A percentile compares a stretch with the other conserved stretches of the same genome.
Conservation (phyloP, 2,113 vertebrate genomes). For the Ramphastos sulfuratus region DNA sequence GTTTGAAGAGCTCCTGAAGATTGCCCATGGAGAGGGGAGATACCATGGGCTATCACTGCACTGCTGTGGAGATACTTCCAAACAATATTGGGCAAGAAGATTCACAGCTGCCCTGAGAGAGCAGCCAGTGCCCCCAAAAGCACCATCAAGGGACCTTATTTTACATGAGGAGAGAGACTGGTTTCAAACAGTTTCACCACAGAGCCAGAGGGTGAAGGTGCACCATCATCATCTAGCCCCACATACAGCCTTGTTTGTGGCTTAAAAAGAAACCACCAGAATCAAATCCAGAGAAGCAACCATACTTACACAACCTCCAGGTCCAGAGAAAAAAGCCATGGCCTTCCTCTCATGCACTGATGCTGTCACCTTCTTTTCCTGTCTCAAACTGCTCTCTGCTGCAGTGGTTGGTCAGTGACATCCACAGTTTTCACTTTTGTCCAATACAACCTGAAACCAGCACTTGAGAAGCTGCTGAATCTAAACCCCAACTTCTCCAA, state of each 20-base stretch:
- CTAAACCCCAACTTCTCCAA: rapidly evolving
- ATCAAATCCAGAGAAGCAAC: not conserved
- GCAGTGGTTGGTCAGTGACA: rapidly evolving
- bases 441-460: not conserved
- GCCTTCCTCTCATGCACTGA: rapidly evolving
- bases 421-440: rapidly evolving
- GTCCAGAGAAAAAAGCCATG: not conserved
- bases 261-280: not conserved
- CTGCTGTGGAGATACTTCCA: rapidly evolving
- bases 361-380: not conserved
- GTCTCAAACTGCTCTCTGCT: not conserved
- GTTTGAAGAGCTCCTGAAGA: not conserved
- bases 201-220: not conserved
- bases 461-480: not conserved
- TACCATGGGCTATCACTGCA: not conserved
- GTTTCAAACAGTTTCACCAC: not conserved
- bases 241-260: rapidly evolving
- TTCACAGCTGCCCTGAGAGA: not conserved
- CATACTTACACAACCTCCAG: not conserved
- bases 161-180: not conserved
- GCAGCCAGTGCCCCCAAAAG: not conserved
- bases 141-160: rapidly evolving
- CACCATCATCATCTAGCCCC: not conserved
- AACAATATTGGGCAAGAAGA: rapidly evolving
- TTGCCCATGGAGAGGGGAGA: rapidly evolving